These are phyloP conservation scores for Sinocyclocheilus maitianheensis DNA, from an alignment of 2,113 vertebrate species.

Conservation along the genomic window DNA sequence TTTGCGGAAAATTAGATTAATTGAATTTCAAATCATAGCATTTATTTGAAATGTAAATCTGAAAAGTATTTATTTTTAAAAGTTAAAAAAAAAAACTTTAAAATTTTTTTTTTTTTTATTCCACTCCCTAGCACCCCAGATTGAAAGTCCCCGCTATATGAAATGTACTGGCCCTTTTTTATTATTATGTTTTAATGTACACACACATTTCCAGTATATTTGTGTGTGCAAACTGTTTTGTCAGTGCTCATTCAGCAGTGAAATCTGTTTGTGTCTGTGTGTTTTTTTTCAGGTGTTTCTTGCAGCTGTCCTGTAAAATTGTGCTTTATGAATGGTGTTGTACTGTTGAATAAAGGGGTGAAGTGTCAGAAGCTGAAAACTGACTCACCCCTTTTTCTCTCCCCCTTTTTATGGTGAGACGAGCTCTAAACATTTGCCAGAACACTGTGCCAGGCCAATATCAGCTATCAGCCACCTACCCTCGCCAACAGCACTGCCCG, in stretches of 20 bases:
- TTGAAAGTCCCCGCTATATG: too few species aligned
- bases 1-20: too few species aligned
- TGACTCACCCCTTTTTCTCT: background rate
- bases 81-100: too few species aligned
- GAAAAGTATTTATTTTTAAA: too few species aligned
- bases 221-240: background rate
- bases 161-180: too few species aligned
- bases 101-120: too few species aligned
- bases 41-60: too few species aligned
- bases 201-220: too few species aligned
- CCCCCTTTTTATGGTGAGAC: background rate
- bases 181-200: too few species aligned
- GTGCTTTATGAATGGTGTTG: background rate
- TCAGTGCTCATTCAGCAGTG: background rate
- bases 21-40: too few species aligned
- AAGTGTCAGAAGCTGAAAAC: background rate
- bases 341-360: background rate
- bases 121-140: too few species aligned
- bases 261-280: background rate
- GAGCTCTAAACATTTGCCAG: constrained; percentile 12
- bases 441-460: background rate
- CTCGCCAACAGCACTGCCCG: background rate
- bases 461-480: background rate
- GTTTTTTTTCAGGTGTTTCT: background rate
- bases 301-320: background rate